Base-by-base conservation (phyloP, 2,888 invertebrate species). In the Hoplodrina blanda region DNA sequence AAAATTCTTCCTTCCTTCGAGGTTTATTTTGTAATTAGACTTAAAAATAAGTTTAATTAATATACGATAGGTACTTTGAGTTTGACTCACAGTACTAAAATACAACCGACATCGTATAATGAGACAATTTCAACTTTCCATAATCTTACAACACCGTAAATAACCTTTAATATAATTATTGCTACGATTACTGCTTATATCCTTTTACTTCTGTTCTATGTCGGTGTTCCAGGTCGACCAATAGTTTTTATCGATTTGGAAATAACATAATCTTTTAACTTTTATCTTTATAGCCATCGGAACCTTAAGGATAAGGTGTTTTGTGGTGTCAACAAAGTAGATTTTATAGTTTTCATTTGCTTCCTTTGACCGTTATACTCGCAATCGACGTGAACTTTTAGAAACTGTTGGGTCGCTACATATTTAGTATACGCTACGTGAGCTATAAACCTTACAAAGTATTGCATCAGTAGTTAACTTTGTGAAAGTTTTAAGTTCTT, bases 281-380 rank as follows among this genome's bases (percentile, higher is more conserved):
- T 50, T 70, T 66, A 74, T 70, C 68, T 74, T 81, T 81, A 80
- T 76, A 49, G 56, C 46, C 30, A 77, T 77, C 68, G 30, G 30
- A 77, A 68, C 73, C 54, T 55, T 73, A 69, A 78, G 73, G 69
- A 64, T 57, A 67, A 66, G 70, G 77, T 72, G 69, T 68, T 69
- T 60, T 62, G 37, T 75, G 68, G 57, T 75, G 76, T 80, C 80
- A 87, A 90, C 89, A 89, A 85, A 87, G 90, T 89, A 81, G 72
- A 80, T 83, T 84, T 89, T 87, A 87, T 85, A 83, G 79, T 77
- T 75, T 79, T 74, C 78, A 78, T 82, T 83, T 79, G 74, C 76
- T 79, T 82, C 80, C 79, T 84, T 82, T 78, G 83, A 66, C 84
- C 84, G 86, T 87, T 87, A 81, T 67, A 81, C 76, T 80, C 49